These are phyloP conservation scores for Labrus mixtus DNA, from an alignment of 2,113 vertebrate genomes.

Conservation along the genomic window DNA sequence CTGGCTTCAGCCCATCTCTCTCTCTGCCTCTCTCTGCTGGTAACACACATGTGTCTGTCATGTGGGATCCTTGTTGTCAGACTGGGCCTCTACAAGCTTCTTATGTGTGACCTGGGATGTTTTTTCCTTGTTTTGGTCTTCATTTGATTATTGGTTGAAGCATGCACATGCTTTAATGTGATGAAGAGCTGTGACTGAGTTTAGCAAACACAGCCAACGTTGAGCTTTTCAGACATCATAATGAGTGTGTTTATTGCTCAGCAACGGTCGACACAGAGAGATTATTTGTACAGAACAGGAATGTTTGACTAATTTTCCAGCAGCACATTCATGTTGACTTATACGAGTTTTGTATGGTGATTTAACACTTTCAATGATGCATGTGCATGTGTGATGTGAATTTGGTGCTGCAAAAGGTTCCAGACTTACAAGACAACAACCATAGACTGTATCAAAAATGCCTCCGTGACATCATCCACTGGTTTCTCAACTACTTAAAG, in stretches of 20 bases:
- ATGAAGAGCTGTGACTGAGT: neutral
- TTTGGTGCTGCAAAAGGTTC: neutral
- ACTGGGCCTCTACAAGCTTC: neutral
- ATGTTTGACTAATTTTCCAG: neutral
- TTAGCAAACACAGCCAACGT: neutral
- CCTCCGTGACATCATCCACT: too few species aligned
- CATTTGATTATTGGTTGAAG: neutral
- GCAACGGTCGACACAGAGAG: neutral
- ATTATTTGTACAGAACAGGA: neutral
- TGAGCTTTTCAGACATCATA: conserved; percentile 1
- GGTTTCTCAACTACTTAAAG: too few species aligned
- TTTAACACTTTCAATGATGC: neutral
- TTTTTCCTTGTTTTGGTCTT: conserved; percentile 2
- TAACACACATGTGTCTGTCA: conserved; percentile 7
- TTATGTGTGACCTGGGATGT: neutral
- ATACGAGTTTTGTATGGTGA: neutral
- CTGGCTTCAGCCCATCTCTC: conserved; percentile 17
- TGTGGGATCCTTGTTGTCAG: neutral
- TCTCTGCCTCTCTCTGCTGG: neutral
- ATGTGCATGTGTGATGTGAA: neutral
- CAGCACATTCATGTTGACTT: neutral
- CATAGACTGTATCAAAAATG: too few species aligned
- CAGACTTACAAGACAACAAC: neutral
- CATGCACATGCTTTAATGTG: conserved; percentile 4
- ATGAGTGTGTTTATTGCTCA: neutral